Conservation (phyloP, 2,797 vertebrate species). For the Chromobotia macracanthus region DNA sequence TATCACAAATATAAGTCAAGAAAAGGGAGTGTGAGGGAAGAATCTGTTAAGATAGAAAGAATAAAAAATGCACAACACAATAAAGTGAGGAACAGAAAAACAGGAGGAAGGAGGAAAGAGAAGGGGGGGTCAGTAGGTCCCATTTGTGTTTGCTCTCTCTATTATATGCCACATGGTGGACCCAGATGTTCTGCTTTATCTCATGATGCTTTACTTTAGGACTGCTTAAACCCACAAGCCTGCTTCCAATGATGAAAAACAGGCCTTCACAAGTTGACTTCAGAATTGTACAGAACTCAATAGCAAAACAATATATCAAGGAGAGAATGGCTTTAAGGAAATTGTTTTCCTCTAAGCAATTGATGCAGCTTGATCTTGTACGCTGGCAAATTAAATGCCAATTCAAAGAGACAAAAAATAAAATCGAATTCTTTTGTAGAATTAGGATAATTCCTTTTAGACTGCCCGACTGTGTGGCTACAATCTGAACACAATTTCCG, state of each 20-base stretch:
- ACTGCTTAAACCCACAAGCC: conserved; percentile 68
- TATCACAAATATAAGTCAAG: neutral
- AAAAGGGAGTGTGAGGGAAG: conserved; percentile 24
- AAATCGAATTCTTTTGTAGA: conserved; percentile 75
- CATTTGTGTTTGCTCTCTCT: conserved; percentile 63
- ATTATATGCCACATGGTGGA: conserved; percentile 61
- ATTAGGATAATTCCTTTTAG: conserved; percentile 74
- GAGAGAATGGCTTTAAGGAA: conserved; percentile 69
- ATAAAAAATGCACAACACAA: conserved; percentile 56
- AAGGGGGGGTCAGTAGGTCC: conserved; percentile 48
- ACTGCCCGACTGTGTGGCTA: conserved; percentile 65
- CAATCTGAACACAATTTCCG: conserved; percentile 79
- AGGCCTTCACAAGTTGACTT: conserved; percentile 64
- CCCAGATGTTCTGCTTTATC: conserved; percentile 75
- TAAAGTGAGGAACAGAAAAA: conserved; percentile 34
- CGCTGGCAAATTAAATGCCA: conserved; percentile 70
- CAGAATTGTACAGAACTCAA: conserved; percentile 64
- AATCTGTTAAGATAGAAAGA: conserved; percentile 29
- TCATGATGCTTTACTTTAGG: conserved; percentile 70
- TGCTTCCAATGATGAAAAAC: conserved; percentile 71
- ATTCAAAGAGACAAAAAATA: conserved; percentile 66
- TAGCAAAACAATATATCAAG: conserved; percentile 65
- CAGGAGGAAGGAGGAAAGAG: conserved; percentile 51
- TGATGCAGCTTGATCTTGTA: conserved; percentile 64
- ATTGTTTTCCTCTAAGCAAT: conserved; percentile 72